These are phyloP conservation scores for Synergus japonicus DNA, from an alignment of 2,888 invertebrate genomes.

Conservation along the genomic window DNA sequence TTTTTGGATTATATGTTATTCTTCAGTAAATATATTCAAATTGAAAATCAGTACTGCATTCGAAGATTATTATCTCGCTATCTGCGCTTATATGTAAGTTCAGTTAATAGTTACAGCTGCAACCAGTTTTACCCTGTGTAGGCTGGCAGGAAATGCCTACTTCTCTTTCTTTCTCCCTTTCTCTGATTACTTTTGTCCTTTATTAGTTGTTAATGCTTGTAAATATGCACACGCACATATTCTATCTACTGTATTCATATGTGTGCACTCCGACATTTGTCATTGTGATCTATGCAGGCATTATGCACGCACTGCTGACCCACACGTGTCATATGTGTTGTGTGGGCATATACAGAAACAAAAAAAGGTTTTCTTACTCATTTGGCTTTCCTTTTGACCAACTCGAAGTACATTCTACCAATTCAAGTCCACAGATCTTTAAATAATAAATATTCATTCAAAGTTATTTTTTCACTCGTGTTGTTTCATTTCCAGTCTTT, in stretches of 20 bases:
- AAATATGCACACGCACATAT: not conserved
- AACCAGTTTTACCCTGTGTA: slow-evolving; percentile 7
- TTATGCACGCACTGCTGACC: slow-evolving; percentile 31
- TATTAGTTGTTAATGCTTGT: slow-evolving; percentile 1
- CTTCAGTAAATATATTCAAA: too few species aligned
- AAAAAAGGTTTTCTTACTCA: slow-evolving; percentile 28
- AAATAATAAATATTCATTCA: not conserved
- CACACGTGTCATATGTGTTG: slow-evolving; percentile 25
- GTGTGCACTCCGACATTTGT: not conserved
- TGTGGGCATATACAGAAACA: not conserved
- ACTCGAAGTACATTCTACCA: slow-evolving; percentile 10
- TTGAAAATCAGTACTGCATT: not conserved
- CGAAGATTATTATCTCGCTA: not conserved
- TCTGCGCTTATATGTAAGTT: not conserved
- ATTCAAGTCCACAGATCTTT: not conserved
- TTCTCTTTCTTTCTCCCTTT: slow-evolving; percentile 9
- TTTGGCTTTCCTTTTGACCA: slow-evolving; percentile 21
- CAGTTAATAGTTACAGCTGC: slow-evolving; percentile 3
- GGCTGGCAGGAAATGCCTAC: slow-evolving; percentile 32
- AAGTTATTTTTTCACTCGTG: not conserved
- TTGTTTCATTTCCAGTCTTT: not conserved
- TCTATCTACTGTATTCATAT: slow-evolving; percentile 12
- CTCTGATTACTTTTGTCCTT: slow-evolving; percentile 7
- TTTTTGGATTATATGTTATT: too few species aligned
- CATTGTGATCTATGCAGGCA: slow-evolving; percentile 8